Base-by-base conservation (phyloP, 2,113 vertebrate genomes). In the Falco punctatus region DNA sequence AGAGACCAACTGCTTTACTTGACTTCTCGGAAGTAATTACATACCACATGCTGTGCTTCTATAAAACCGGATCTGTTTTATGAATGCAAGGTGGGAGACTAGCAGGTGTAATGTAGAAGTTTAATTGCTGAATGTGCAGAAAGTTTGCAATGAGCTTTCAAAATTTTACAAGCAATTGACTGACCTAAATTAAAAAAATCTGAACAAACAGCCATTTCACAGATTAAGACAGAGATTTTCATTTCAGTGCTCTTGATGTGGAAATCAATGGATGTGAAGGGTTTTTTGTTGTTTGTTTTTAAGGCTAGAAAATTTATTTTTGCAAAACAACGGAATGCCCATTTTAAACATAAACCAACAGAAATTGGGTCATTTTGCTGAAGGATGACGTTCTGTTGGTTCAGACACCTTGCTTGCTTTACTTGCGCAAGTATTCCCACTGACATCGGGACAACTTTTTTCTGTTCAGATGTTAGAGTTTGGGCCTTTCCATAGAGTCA, bases 21-120 rank as follows among this genome's bases (percentile, higher is more conserved):
- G 94, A 46, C 73, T 96, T 77, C n/a, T 95, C 2, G 32, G 81
- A 62, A 91, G 92, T 90, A 87, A 95, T 95, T 94, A 82, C 70
- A 85, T 16, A 28, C 30, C 88, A 20, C 96, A 40, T 59, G 86
- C 92, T 94, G 96, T 66, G 94, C 81, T 80, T 49, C 58, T 74
- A 80, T 85, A 66, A 87, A 88, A 11, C 8, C 0, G 1, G 80
- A 5, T 52, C 82, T 71, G 69, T 2, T 69, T 89, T 55, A 30
- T 52, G 83, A n/a, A 38, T 22, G 52, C 77, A 70, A 94, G 96
- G 86, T 95, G 61, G 44, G 81, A 54, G 73, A 14, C 61, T 15
- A 2, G 33, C 72, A 94, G 92, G 89, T 94, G 62, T 81, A 48
- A 0, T 21, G 54, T 23, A 62, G 6, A 58, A 40, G 24, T 72